Base-by-base conservation (phyloP, 2,113 vertebrate genomes). In the Stigmatopora nigra region DNA sequence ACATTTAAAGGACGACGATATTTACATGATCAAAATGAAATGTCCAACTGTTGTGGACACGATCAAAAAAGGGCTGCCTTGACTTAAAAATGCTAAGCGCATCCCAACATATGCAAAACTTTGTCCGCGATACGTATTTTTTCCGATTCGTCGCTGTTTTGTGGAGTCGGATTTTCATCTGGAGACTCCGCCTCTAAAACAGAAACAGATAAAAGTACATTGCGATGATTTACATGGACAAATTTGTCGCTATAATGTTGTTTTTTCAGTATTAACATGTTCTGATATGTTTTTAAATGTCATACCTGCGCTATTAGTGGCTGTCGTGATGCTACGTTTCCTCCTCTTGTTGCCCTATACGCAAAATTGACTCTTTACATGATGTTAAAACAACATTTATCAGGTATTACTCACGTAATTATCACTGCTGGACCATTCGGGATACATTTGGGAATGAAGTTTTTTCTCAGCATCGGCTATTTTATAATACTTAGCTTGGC, bases 391-490 rank as follows among this genome's bases (percentile, higher is more conserved):
- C 15, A 22, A 56, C 31, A 60, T 41, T 19, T 10, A 7, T 31
- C 3, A 61, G 19, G 41, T 22, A 3, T 7, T 19, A 12, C 59
- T 61, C 59, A 61, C 59, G 19, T 61, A 61, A 7, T 61, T 61
- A 19, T 61, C 59, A 22, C 59, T 61, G 59, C 36, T 61, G 38
- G 59, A 61, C 59, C 59, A 61, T 44, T 61, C 59, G 3, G 59
- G 59, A 61, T 61, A 61, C 59, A 61, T 44, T 35, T 61, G 59
- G n/a, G 59, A 61, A 46, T 61, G 59, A 19, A 61, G 59, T 61
- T 61, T 61, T 61, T 61, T 61, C n/a, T 61, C 59, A 14, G 59
- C 59, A 46, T 61, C 59, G 22, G 59, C 59, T 7, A 61, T 61
- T 13, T 61, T 61, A 15, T 61, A 61, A 61, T 61, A 61, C 45